Conservation (phyloP, 2,888 invertebrate genomes). For the Rhingia rostrata region DNA sequence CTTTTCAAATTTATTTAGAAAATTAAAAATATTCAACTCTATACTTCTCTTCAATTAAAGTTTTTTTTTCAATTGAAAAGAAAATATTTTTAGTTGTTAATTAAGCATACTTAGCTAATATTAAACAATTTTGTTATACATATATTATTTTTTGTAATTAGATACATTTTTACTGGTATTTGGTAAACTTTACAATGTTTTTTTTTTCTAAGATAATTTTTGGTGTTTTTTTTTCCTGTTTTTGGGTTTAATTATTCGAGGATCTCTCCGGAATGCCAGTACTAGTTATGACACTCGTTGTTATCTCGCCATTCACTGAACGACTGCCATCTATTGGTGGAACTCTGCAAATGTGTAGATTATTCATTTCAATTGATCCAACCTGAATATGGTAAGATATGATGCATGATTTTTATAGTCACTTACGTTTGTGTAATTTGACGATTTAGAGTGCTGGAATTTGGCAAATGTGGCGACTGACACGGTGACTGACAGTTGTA, state of each 20-base stretch:
- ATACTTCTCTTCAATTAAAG: too few species aligned
- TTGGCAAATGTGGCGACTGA: conserved; percentile 84
- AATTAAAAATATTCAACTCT: neutral
- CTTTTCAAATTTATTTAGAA: neutral
- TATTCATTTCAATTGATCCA: conserved; percentile 36
- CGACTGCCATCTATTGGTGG: conserved; percentile 84
- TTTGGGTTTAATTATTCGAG: conserved; percentile 80
- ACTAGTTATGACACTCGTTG: conserved; percentile 85
- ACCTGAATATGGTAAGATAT: neutral
- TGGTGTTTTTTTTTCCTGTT: conserved; percentile 38
- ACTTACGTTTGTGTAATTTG: conserved; percentile 84
- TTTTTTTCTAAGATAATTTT: conserved; percentile 46
- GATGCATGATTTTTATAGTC: neutral
- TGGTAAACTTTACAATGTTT: neutral
- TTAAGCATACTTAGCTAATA: neutral
- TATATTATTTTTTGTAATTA: neutral
- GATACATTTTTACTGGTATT: neutral
- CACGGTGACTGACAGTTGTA: conserved; percentile 79
- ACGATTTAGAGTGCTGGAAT: conserved; percentile 83
- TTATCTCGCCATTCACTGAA: conserved; percentile 79
- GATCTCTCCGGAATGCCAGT: conserved; percentile 83
- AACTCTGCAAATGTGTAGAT: conserved; percentile 83
- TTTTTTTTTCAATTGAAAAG: neutral
- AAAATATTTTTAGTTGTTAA: neutral
- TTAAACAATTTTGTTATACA: neutral